Base-by-base conservation (phyloP, 1,140 invertebrate species). In the Chironomus tepperi region DNA sequence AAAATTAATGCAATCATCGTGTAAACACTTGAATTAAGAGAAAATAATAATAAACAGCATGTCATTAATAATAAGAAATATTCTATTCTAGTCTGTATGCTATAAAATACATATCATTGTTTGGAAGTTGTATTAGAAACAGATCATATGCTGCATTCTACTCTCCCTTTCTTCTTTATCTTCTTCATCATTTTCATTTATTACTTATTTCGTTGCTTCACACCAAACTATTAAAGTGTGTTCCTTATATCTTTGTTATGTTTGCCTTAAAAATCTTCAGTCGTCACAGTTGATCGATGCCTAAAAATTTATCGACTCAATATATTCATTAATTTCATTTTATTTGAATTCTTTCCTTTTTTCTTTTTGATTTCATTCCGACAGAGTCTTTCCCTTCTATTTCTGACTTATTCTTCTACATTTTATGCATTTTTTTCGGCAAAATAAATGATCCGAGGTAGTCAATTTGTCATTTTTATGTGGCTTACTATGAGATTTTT, bases 41-140 rank as follows among this genome's bases (percentile, higher is more conserved):
- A 34, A 34, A 34, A 34, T 34, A 34, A 34, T 34, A 34, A 34
- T 34, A 34, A 34, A 34, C 24, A 34, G 24, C 24, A 34, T 34
- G 24, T 5, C 24, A 34, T 34, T 34, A 34, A 34, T 34, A 34
- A 34, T 34, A 34, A 34, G 24, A 34, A 34, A 34, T 34, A 34
- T 34, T 34, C 24, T 34, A 34, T 34, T 34, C 24, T 34, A 34
- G 1, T 5, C 24, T 2, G 24, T 2, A 34, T 57, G 47, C 47
- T 57, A 57, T 57, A 57, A 57, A 34, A 57, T 57, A n/a, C 47
- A 57, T 57, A 57, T 57, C 47, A 57, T 57, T 57, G 47, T 57
- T 57, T 57, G 47, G 10, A 12, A 57, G n/a, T 57, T 57, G 47
- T n/a, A 57, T 57, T 57, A 57, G 15, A 57, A 57, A 57, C n/a